Evolutionary conservation across 2,888 invertebrate genomes (phyloP).

Genomic region (Macrophya annulata): DNA sequence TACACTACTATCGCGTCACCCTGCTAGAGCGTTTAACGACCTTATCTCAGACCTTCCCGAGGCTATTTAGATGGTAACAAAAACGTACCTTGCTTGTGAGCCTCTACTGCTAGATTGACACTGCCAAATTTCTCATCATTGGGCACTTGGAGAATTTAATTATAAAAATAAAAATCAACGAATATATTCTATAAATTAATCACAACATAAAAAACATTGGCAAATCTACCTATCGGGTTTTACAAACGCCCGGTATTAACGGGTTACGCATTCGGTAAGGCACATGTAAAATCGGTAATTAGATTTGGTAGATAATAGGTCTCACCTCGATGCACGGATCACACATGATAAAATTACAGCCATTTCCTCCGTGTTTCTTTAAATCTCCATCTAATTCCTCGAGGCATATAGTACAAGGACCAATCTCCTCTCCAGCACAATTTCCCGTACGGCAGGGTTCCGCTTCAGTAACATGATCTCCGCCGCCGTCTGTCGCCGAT

Average conservation of each 20-base stretch:
- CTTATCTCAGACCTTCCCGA: slow-evolving; percentile 93
- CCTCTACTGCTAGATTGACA: slow-evolving; percentile 90
- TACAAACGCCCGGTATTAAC: neutral
- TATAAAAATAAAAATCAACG: slow-evolving; percentile 32
- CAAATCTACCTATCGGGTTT: neutral
- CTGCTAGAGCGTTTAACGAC: slow-evolving; percentile 86
- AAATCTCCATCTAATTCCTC: slow-evolving; percentile 82
- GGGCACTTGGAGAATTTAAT: slow-evolving; percentile 62
- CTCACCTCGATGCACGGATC: slow-evolving; percentile 82
- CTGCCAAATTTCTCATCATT: slow-evolving; percentile 82
- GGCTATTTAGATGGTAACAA: slow-evolving; percentile 81
- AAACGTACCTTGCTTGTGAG: slow-evolving; percentile 83
- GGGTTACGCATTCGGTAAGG: slow-evolving; percentile 44
- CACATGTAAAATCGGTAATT: slow-evolving; percentile 17
- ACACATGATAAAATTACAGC: slow-evolving; percentile 82
- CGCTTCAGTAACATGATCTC: slow-evolving; percentile 67
- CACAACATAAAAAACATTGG: too few species aligned
- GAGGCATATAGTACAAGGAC: slow-evolving; percentile 83
- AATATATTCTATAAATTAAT: slow-evolving; percentile 7
- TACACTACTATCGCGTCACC: slow-evolving; percentile 85
- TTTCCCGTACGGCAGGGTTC: slow-evolving; percentile 69
- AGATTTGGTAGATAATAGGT: neutral
- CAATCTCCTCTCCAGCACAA: slow-evolving; percentile 70
- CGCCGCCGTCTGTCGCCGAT: slow-evolving; percentile 65
- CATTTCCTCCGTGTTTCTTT: slow-evolving; percentile 82